Base-by-base conservation (phyloP, 2,888 invertebrate genomes). In the Brachypterus glaber region DNA sequence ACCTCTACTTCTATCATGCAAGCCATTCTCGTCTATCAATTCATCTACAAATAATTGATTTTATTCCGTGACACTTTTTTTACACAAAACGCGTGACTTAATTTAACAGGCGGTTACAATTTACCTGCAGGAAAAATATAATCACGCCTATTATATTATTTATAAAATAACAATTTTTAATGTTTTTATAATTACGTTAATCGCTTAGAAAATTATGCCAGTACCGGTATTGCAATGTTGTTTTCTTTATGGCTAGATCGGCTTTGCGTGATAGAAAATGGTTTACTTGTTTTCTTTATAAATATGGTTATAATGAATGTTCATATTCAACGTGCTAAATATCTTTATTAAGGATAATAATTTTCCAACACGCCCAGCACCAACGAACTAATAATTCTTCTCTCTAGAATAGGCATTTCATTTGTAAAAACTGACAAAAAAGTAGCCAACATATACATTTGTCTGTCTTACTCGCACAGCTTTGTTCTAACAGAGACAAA, bases 121-220 rank as follows among this genome's bases (percentile, higher is more conserved):
- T 7, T 30, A 24, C 29, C 25, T 45, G n/a, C n/a, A n/a, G n/a
- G n/a, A n/a, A n/a, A n/a, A n/a, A n/a, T n/a, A 41, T 40, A 41
- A 41, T 43, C 37, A 46, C 33, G 18, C 38, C 31, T 32, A 43
- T 42, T 45, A 12, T 38, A 50, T 49, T 40, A 39, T 47, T 45
- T 46, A 47, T 41, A 36, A 16, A 38, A 37, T 40, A 41, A 41
- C 46, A 42, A 47, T 38, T 49, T 52, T 53, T 52, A 53, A 53
- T 51, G 51, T 44, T 46, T 43, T 49, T 51, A 50, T 53, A 52
- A 54, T 53, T 50, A 47, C 45, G 40, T 43, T 32, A 47, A 50
- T 47, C 45, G 46, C 45, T 43, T 33, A 47, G 45, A 47, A 48
- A 48, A 48, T 45, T 40, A 41, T 41, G 33, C 35, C 34, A 32